Conservation (phyloP, 2,113 vertebrate genomes). For the Phaethornis superciliosus region DNA sequence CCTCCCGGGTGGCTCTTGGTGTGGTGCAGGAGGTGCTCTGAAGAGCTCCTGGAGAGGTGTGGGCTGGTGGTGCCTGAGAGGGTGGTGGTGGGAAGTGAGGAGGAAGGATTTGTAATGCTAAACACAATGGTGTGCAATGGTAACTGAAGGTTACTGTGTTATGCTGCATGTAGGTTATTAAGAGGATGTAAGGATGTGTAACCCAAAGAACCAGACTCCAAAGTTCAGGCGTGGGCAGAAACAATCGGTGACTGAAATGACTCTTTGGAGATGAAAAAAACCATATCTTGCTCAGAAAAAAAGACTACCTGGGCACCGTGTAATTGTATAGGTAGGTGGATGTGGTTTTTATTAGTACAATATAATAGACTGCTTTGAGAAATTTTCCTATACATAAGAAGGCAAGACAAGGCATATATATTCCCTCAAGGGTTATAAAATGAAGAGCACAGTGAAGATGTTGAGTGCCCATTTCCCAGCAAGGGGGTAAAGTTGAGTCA, state of each 20-base stretch:
- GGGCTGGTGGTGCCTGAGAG: not conserved
- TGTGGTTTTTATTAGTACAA: not conserved
- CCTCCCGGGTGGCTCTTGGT: not conserved
- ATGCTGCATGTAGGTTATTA: not conserved
- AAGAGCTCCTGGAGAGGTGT: rapidly evolving
- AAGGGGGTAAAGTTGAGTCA: not conserved
- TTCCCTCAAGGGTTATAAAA: not conserved
- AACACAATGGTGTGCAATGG: not conserved
- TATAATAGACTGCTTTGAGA: not conserved
- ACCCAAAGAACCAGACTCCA: not conserved
- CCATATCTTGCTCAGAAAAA: not conserved
- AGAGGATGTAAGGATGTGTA: too few species aligned
- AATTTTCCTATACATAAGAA: not conserved
- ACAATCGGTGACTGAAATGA: not conserved
- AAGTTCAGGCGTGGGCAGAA: not conserved
- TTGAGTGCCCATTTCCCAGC: not conserved
- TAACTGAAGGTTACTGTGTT: not conserved
- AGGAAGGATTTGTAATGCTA: not conserved
- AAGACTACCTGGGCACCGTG: not conserved
- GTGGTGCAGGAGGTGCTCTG: rapidly evolving
- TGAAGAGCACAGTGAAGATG: not conserved
- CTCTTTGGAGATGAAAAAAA: not conserved
- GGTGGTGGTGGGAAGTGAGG: not conserved
- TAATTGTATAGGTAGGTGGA: not conserved
- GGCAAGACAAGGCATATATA: not conserved